Evolutionary conservation across 2,797 vertebrate species (phyloP).

Genomic region (Mormyrops attenuatus): DNA sequence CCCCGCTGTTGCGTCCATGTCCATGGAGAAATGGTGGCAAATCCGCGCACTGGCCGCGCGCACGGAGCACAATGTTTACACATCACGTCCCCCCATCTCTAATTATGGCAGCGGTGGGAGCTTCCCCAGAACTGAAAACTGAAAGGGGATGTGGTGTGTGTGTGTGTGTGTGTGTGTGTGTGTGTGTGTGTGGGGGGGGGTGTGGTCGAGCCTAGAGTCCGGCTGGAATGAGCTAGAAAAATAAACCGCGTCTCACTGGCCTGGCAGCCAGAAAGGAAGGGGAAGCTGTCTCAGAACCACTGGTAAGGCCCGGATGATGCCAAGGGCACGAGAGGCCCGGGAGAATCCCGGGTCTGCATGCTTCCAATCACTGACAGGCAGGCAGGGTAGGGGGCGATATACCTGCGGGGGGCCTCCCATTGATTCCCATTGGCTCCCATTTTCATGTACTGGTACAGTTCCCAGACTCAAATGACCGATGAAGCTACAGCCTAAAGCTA

Average conservation of each 20-base stretch:
- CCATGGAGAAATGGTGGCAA: background rate
- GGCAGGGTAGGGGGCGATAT: no score
- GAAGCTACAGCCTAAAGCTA: background rate
- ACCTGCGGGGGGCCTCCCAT: background rate
- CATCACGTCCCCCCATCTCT: conserved; percentile 26
- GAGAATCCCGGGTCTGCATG: conserved; percentile 34
- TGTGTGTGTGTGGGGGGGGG: background rate
- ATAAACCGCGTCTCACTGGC: conserved; percentile 32
- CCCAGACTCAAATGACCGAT: background rate
- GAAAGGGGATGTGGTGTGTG: conserved; percentile 30
- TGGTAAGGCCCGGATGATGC: conserved; percentile 28
- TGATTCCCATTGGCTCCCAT: background rate
- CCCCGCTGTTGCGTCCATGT: background rate
- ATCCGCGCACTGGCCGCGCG: background rate
- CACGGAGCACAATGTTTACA: background rate
- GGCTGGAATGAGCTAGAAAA: conserved; percentile 43
- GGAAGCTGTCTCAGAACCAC: conserved; percentile 34
- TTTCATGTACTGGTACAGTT: background rate
- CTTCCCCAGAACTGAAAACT: conserved; percentile 37
- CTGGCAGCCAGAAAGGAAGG: conserved; percentile 37
- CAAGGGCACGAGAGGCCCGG: conserved; percentile 27
- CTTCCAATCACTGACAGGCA: conserved; percentile 25
- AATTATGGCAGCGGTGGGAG: conserved; percentile 35
- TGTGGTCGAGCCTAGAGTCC: conserved; percentile 22
- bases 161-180: background rate